Conservation (phyloP, 2,113 vertebrate genomes). For the Probosciger aterrimus region DNA sequence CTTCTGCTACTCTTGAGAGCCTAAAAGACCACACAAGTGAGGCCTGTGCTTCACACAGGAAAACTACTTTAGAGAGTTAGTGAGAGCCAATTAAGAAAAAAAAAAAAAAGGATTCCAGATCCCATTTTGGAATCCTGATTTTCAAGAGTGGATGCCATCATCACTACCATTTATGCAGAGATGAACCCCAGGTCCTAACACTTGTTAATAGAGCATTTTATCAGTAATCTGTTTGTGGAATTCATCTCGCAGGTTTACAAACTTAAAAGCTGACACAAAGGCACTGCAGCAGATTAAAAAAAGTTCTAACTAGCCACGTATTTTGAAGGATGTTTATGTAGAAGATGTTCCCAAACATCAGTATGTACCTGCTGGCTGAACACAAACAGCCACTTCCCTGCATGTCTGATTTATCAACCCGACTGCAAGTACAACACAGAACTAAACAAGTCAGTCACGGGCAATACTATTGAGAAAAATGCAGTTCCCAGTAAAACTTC, state of each 20-base stretch:
- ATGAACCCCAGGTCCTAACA: neutral
- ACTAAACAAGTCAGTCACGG: neutral
- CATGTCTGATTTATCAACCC: neutral
- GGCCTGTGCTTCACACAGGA: neutral
- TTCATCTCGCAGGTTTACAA: neutral
- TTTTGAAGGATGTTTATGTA: neutral
- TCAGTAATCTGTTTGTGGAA: neutral
- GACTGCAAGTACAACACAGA: neutral
- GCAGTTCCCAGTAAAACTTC: neutral
- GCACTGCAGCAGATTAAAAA: neutral
- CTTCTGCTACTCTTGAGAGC: slow-evolving; percentile 88
- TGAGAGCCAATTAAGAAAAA: neutral
- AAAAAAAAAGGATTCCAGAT: neutral
- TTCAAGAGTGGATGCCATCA: neutral
- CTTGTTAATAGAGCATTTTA: neutral
- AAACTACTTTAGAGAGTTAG: neutral
- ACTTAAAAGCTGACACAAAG: neutral
- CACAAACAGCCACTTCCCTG: neutral
- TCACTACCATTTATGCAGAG: neutral
- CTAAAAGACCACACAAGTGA: slow-evolving; percentile 61
- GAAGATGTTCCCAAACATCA: neutral
- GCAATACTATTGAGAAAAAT: neutral
- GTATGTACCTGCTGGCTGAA: neutral
- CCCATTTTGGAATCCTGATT: neutral
- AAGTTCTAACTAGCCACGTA: neutral